Base-by-base conservation (phyloP, 2,113 vertebrate species). In the Mormoops blainvillei region DNA sequence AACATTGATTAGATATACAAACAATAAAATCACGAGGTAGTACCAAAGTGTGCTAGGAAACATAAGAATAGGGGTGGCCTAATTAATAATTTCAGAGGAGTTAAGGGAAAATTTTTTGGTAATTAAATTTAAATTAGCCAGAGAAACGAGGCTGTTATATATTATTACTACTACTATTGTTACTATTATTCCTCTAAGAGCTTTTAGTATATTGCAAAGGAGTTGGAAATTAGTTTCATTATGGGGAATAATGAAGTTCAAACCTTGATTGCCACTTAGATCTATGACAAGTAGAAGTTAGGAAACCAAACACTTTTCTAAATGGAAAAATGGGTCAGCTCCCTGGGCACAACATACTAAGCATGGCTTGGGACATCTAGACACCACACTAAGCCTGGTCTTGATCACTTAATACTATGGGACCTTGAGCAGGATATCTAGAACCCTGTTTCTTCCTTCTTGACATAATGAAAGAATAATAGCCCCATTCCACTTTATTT, bases 241-340 rank as follows among this genome's bases (percentile, higher is more conserved):
- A 31, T 63, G 43, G 68, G 13, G 81, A 91, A 38, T 45, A 70
- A 71, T 82, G 36, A 7, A 74, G 14, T 14, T 88, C n/a, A 76
- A 92, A 48, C 24, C 14, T 1, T 45, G 43, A 61, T 71, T 63
- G 4, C 3, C 16, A 41, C 28, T 33, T 71, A 48, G 52, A 67
- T 73, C 13, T 45, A 70, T 22, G 5, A 31, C 33, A n/a, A 68
- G 36, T 77, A 8, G 73, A 82, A 71, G n/a, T 58, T 65, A 87
- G 68, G 94, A 85, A 93, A 91, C 28, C 68, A 56, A 74, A 63
- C 10, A 81, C 88, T 89, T 97, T 87, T 36, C 41, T 41, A 76
- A 74, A 43, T 18, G 33, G 18, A 22, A 54, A 87, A 43, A 18
- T 5, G 61, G 9, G 12, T 71, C 38, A 20, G 9, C 33, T 71